Percentiles rank a stretch among this genome's conserved stretches.
Conservation (phyloP, 2,797 vertebrate genomes). For the Phaenicophaeus curvirostris region DNA sequence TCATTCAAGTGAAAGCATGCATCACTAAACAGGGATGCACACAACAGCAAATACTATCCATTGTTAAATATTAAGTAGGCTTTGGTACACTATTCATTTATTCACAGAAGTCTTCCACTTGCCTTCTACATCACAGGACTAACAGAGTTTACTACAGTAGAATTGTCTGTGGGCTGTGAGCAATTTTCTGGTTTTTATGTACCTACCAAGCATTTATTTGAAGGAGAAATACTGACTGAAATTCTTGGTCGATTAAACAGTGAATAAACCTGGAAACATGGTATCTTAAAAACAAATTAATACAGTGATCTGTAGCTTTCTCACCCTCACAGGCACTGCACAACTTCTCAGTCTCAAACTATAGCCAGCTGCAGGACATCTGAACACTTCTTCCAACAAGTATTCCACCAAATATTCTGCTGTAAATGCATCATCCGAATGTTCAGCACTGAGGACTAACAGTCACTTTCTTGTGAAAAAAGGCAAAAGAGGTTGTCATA, state of each 20-base stretch:
- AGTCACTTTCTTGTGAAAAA: neutral
- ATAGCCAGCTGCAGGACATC: neutral
- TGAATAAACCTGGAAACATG: neutral
- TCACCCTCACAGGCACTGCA: neutral
- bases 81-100: neutral
- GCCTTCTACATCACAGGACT: neutral
- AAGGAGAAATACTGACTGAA: neutral
- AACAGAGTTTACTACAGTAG: neutral
- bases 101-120: neutral
- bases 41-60: neutral
- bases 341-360: neutral
- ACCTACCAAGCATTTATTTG: neutral
- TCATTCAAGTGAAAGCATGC: neutral
- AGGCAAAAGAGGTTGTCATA: neutral
- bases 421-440: neutral
- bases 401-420: neutral
- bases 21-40: neutral
- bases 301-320: neutral
- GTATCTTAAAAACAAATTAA: neutral
- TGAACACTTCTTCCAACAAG: neutral
- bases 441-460: neutral
- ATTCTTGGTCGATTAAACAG: neutral
- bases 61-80: slow-evolving; percentile 12
- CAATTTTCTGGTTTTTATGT: neutral
- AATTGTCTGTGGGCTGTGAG: neutral